Evolutionary conservation across 2,113 vertebrate genomes (phyloP), one percentile per base, ranked within the genome.

Genomic region (Sphaerodactylus townsendi): DNA sequence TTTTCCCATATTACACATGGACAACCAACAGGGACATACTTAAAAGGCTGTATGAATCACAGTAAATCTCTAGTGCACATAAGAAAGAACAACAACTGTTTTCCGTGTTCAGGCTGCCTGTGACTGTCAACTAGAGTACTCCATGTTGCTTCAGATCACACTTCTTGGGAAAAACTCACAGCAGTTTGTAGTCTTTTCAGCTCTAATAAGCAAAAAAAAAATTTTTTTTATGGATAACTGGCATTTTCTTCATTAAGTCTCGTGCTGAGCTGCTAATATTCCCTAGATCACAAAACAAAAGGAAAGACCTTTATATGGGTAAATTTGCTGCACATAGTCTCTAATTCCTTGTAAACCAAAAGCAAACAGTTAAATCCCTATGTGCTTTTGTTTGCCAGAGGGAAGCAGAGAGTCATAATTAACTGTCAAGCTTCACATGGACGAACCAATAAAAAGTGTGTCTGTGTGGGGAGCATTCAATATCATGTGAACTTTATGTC

Each of bases 281-380:
- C 90, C 82, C 87, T 75, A 48, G 77, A 82, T 84, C 86, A 88
- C 76, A 78, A 0, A 1, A 77, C 62, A 81, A 93, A 85, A 85
- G 77, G 77, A 86, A 90, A 90, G 84, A 89, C 86, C 86, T 90
- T 93, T 92, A 85, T 77, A 35, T 0, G 13, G 79, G 83, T 72
- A 93, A 93, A 92, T 90, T 92, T 93, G 85, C 87, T 88, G 72
- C 87, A 80, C 66, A 86, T 41, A 35, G 2, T 25, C 82, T 91
- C 82, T 93, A 93, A 95, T 93, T 92, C 93, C 90, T 89, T 93
- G 92, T 93, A 93, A 95, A 93, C 88, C 89, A 80, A 91, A 92
- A 90, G 84, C 92, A 94, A 94, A 93, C 85, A 90, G 30, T 88
- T 94, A 94, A 92, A 94, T 94, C 93, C 86, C 81, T 33, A 50